phyloP scores from a whole-genome alignment of 2,888 invertebrate species.

The Andrena trimmerana region DNA sequence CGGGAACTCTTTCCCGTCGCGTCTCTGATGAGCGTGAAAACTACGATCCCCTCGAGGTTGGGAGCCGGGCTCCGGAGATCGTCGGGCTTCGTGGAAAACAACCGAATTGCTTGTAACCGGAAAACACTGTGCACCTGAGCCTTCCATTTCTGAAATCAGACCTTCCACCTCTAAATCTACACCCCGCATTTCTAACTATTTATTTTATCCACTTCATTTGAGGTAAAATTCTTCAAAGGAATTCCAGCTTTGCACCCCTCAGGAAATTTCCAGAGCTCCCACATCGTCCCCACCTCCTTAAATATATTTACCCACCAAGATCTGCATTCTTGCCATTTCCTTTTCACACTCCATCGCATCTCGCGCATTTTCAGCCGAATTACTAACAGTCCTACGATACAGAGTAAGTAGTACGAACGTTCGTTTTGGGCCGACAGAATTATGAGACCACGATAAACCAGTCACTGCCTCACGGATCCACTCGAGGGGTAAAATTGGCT shows the following conservation, averaged over 20 bases:
- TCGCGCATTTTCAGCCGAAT: no score
- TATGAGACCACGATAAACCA: constrained; percentile 3
- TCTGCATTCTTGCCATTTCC: no score
- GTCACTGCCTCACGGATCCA: not conserved
- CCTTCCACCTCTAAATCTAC: not conserved
- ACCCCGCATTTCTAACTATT: not conserved
- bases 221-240: not conserved
- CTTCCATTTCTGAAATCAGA: not conserved
- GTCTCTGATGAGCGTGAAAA: not conserved
- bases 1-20: not conserved
- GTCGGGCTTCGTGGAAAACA: not conserved
- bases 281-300: no score
- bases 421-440: not conserved
- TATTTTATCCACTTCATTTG: not conserved
- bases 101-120: not conserved
- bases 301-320: no score
- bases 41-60: not conserved
- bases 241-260: not conserved
- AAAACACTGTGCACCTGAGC: not conserved
- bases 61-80: not conserved
- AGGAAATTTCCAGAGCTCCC: no score
- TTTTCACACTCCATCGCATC: no score
- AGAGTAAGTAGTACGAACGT: not conserved
- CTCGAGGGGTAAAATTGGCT: constrained; percentile 27
- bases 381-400: not conserved